Percentiles rank a stretch among this genome's conserved stretches.
Conservation (phyloP, 2,113 vertebrate species). For the Pseudorhombus dupliciocellatus region DNA sequence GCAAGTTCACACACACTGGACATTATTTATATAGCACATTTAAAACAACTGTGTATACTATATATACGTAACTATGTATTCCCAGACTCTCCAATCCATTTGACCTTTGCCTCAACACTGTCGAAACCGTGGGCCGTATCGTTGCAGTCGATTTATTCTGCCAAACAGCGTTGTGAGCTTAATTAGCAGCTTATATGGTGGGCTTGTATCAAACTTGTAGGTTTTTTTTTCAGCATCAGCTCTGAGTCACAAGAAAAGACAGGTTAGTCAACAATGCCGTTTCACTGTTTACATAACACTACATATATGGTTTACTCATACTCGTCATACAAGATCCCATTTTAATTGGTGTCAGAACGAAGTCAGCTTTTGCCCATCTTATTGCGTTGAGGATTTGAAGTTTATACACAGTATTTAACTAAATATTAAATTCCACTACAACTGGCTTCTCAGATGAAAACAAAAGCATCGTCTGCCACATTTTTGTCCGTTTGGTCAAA, state of each 20-base stretch:
- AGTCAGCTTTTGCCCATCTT: background rate
- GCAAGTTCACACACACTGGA: background rate
- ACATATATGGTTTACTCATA: background rate
- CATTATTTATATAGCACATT: no score
- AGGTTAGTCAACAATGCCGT: background rate
- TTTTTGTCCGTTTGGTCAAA: background rate
- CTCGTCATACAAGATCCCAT: no score
- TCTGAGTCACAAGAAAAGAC: slow-evolving; percentile 11
- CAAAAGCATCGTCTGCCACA: background rate
- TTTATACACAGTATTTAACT: no score
- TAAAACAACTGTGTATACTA: background rate
- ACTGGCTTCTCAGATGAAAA: no score
- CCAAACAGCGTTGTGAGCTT: slow-evolving; percentile 27
- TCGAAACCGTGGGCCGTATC: slow-evolving; percentile 14
- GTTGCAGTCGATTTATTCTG: slow-evolving; percentile 19
- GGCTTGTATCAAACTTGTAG: no score
- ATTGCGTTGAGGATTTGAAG: background rate
- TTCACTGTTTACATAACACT: background rate
- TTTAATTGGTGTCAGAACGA: no score
- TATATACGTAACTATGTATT: background rate
- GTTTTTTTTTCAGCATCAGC: background rate
- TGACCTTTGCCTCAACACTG: slow-evolving; percentile 28
- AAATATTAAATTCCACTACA: no score
- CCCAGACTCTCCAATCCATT: slow-evolving; percentile 4
- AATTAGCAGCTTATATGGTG: slow-evolving; percentile 53